Base-by-base conservation (phyloP, 2,113 vertebrate species). In the Atrichornis clamosus region DNA sequence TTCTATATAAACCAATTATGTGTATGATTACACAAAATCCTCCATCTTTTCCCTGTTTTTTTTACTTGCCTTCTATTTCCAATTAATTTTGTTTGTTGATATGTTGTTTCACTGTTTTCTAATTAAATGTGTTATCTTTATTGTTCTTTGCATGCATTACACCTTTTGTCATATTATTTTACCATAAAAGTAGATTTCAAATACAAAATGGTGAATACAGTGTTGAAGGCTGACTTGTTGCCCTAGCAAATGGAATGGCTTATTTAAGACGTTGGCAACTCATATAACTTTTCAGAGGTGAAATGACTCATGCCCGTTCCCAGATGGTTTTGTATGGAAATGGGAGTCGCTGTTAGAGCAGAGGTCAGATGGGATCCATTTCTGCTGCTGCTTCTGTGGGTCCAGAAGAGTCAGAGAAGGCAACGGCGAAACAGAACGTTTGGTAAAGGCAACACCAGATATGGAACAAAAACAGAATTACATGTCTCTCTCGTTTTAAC, bases 271-370 rank as follows among this genome's bases (percentile, higher is more conserved):
- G 0, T 5, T 13, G 49, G 44, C 60, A 41, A 21, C 44, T 35
- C 56, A 37, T n/a, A 32, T 9, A 5, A 2, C 13, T 68, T 63
- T 41, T n/a, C 17, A 13, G 26, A 1, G n/a, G 21, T 52, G 41
- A 35, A 30, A 33, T 26, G 37, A 26, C 23, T 87, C 42, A 2
- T 1, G 9, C n/a, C 17, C 32, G 23, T 28, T 75, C 33, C 62
- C 30, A 2, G 35, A 8, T 49, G 0, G 0, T 60, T 55, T 62
- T 1, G 0, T 15, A 3, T 5, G 9, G 69, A 32, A 74, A 15
- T 0, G 5, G 35, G 46, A 17, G 10, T 47, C 2, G 5, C 33
- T 35, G 33, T 20, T 24, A 52, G 42, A 21, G 7, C 65, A 44
- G 67, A 20, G 49, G 53, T 49, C 2, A 0, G 35, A 56, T 1